Percentiles rank a stretch among this genome's conserved stretches.
These are phyloP conservation scores for Strigops habroptila DNA, from an alignment of 2,113 vertebrate species.

Conservation along the genomic window DNA sequence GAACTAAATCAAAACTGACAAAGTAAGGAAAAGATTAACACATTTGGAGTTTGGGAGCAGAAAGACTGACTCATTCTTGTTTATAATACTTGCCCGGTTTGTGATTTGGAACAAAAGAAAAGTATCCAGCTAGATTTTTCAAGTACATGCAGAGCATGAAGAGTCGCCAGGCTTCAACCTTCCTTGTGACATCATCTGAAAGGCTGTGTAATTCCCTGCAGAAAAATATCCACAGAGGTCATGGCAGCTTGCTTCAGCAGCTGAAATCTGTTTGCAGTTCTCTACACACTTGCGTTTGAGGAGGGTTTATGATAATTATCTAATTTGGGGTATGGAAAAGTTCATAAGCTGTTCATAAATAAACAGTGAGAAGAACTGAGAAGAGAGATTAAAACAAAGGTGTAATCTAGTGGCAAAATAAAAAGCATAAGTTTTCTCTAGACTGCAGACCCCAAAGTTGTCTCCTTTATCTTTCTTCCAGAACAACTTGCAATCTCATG, in stretches of 20 bases:
- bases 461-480: background rate
- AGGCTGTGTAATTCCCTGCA: background rate
- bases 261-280: background rate
- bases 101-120: background rate
- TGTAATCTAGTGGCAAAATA: background rate
- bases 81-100: background rate
- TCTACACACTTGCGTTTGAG: background rate
- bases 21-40: background rate
- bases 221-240: constrained; percentile 3
- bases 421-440: background rate
- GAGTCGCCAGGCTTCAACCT: background rate
- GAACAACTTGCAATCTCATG: background rate
- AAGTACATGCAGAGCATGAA: background rate
- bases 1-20: background rate
- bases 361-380: background rate
- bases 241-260: background rate
- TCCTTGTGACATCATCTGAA: background rate
- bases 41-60: background rate
- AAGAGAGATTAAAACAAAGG: background rate
- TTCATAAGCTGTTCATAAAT: background rate
- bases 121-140: background rate
- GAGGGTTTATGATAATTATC: background rate
- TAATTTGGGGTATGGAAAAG: background rate
- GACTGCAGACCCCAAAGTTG: background rate
- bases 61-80: background rate